These are phyloP conservation scores for Philonicus albiceps DNA, from an alignment of 2,888 invertebrate species.

Conservation along the genomic window DNA sequence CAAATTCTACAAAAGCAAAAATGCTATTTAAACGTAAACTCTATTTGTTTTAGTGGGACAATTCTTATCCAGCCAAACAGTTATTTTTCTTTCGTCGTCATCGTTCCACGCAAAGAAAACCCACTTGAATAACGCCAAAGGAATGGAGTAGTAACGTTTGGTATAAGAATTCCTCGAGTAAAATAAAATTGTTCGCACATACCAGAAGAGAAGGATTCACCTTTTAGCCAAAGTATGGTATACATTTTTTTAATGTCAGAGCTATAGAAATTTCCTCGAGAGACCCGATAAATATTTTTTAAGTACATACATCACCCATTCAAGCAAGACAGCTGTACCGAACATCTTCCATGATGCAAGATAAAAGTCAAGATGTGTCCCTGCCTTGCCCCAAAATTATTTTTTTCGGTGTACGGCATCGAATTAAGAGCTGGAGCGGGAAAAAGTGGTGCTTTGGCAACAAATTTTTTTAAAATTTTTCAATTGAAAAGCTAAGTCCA, in stretches of 20 bases:
- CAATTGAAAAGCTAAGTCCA: conserved; percentile 3
- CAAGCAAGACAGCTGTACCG: neutral
- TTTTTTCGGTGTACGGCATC: neutral
- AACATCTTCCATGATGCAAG: neutral
- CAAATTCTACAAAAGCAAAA: neutral
- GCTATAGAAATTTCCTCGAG: neutral
- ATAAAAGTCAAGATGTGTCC: neutral
- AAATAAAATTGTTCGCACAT: neutral
- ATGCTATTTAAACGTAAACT: neutral
- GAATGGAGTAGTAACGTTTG: neutral
- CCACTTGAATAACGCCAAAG: neutral
- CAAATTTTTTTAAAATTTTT: conserved; percentile 23
- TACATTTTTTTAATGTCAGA: neutral
- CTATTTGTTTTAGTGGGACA: neutral
- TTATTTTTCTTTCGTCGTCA: neutral
- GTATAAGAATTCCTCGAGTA: neutral
- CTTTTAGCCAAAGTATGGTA: neutral
- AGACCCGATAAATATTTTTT: neutral
- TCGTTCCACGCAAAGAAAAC: neutral
- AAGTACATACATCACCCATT: neutral
- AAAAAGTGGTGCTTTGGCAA: conserved; percentile 7
- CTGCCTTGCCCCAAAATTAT: neutral
- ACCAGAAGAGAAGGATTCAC: neutral
- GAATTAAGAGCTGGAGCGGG: neutral
- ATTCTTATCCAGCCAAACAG: neutral